Base-by-base conservation (phyloP, 2,888 invertebrate genomes). In the Coremacera marginata region DNA sequence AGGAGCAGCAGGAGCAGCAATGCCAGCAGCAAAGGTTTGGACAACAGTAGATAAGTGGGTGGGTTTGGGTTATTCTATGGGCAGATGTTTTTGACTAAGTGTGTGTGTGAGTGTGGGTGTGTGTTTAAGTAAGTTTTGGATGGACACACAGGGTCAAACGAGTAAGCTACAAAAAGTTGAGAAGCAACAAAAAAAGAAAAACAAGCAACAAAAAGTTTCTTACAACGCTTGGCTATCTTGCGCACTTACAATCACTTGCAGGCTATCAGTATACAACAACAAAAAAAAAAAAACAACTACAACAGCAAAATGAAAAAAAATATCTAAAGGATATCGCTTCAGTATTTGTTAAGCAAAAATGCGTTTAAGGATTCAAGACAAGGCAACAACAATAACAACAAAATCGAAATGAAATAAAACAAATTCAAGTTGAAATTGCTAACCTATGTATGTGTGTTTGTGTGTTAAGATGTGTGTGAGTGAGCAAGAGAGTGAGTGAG, bases 391-490 rank as follows among this genome's bases (percentile, higher is more conserved):
- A 51, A n/a, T 37, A 60, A 62, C 75, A 57, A 75, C 75, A 71
- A 78, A 78, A 78, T 68, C 31, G 70, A 71, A 44, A 78, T 63
- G 71, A 76, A 76, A 78, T 79, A 76, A 76, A 78, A 79, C 74
- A 78, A 79, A 79, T 74, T 78, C 70, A 75, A 77, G 63, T 67
- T 44, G 44, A 44, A 44, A 44, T 44, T 44, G 44, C 44, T 44
- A 44, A 44, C 44, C 44, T 2, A 44, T 8, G 62, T 70, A 14
- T 67, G 57, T 49, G 57, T 49, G 62, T 72, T 7, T 14, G 31
- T 44, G 27, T 68, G 34, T 67, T 22, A 57, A 68, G 25, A 27
- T 65, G 19, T 44, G 55, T 73, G 55, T 75, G 44, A 57, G 63
- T 63, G 16, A 68, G 68, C 51, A 49, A 52, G 70, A 27, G 14